A percentile compares a stretch with the other conserved stretches of the same genome.
Conservation (phyloP, 1,140 invertebrate species). For the Microplitis mediator region DNA sequence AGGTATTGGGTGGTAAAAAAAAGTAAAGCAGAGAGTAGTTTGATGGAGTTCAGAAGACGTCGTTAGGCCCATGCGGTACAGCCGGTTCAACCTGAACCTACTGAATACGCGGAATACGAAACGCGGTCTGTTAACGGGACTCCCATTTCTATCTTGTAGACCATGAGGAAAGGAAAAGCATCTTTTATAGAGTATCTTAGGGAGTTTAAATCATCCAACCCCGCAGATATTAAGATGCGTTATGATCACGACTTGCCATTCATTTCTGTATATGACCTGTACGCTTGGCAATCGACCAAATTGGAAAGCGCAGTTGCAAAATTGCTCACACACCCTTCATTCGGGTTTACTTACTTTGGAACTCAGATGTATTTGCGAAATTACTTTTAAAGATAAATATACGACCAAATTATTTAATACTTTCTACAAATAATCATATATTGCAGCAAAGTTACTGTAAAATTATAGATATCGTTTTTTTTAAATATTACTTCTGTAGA, state of each 20-base stretch:
- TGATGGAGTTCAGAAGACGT: conserved; percentile 61
- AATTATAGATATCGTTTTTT: too few relatives aligned
- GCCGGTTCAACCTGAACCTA: conserved; percentile 40
- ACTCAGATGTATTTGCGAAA: not conserved
- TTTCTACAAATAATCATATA: too few relatives aligned
- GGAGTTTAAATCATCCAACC: conserved; percentile 52
- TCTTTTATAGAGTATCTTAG: conserved; percentile 40
- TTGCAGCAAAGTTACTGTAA: too few relatives aligned
- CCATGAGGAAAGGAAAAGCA: conserved; percentile 34
- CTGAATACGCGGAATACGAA: conserved; percentile 14
- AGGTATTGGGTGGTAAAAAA: conserved; percentile 47
- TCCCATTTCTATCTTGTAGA: conserved; percentile 1
- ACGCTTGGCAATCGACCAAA: conserved; percentile 55
- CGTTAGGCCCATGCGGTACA: conserved; percentile 58
- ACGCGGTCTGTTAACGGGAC: conserved; percentile 9
- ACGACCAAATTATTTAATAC: not conserved
- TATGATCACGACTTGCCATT: conserved; percentile 44
- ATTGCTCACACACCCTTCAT: conserved; percentile 19
- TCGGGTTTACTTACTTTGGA: not conserved
- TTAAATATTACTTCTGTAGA: too few relatives aligned
- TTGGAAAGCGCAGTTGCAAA: conserved; percentile 51
- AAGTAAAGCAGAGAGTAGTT: conserved; percentile 48
- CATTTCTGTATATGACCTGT: conserved; percentile 38
- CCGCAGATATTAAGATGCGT: conserved; percentile 52
- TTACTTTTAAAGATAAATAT: not conserved